Evolutionary conservation across 37 sponge, comb jelly and placozoan species (phyloP).

Genomic region (Diacarnus erythraeanus): DNA sequence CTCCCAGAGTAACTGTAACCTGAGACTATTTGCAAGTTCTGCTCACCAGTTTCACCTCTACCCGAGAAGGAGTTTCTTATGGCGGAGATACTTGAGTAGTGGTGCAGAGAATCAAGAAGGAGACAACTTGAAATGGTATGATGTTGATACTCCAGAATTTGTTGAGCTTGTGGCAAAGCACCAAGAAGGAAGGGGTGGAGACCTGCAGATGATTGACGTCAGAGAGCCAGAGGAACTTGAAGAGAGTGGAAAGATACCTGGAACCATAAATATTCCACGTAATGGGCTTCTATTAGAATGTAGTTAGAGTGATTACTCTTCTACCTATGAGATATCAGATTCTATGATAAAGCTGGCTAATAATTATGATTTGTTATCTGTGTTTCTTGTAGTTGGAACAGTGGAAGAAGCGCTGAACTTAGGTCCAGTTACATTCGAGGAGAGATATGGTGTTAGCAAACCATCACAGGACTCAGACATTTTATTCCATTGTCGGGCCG

Average conservation of each 20-base stretch:
- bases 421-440: slow-evolving; percentile 48
- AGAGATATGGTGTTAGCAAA: slow-evolving; percentile 47
- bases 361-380: background rate
- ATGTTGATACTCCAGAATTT: slow-evolving; percentile 34
- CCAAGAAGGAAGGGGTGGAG: background rate
- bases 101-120: slow-evolving; percentile 5
- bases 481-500: slow-evolving; percentile 75
- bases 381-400: slow-evolving; percentile 59
- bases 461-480: slow-evolving; percentile 56
- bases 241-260: slow-evolving; percentile 54
- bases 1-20: background rate
- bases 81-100: background rate
- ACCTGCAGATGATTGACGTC: slow-evolving; percentile 78
- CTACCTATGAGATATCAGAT: background rate
- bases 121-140: background rate
- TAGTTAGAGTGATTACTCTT: background rate
- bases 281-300: background rate
- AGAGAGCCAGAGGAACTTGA: slow-evolving; percentile 73
- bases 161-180: background rate
- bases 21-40: background rate
- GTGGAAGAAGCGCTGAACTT: slow-evolving; percentile 65
- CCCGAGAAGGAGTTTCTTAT: background rate
- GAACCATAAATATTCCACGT: slow-evolving; percentile 84
- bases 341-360: no score
- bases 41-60: background rate